Base-by-base conservation (phyloP, 2,888 invertebrate genomes). In the Drosophila rubida region DNA sequence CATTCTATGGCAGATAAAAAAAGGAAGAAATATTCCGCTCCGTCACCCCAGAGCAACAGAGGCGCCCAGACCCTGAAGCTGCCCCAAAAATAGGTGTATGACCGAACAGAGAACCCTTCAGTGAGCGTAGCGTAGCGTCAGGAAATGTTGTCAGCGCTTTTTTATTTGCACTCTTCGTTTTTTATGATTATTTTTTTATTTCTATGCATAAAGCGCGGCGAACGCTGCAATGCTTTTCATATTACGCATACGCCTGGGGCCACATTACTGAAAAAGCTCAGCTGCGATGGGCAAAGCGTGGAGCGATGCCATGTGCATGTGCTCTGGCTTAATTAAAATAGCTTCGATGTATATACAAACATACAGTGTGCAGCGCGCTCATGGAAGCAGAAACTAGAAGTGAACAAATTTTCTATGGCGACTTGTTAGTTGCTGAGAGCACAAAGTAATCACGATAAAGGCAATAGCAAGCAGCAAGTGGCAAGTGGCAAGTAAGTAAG, bases 361-460 rank as follows among this genome's bases (percentile, higher is more conserved):
- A 11, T 41, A 16, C 27, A 27, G n/a, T n/a, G 11, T 8, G 37
- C 27, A 19, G 30, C 25, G 30, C 25, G 37, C 32, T 30, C 44
- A 35, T 32, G 16, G 30, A 23, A 53, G 54, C 63, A 61, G 59
- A 35, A 51, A 54, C 51, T 73, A 53, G 63, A 69, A 69, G 57
- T 49, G 63, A 78, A 44, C 55, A 54, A 65, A 69, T 78, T 66
- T 74, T 58, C 49, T 63, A 76, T 50, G 48, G 65, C 73, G 80
- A 76, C 66, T 72, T 72, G 72, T 63, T 72, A 55, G 64, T 49
- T 48, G 55, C 49, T 30, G 46, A 75, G 58, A 75, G 58, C 53
- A 68, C 68, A 66, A 71, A 70, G 77, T 72, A 80, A 80, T 83
- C 86, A 75, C 69, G 69, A 69, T 61, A 58, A 63, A 46, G 65